Percentiles rank a stretch among this genome's conserved stretches.
Conservation (phyloP, 2,888 invertebrate genomes). For the Cataglyphis rosenhaueri region DNA sequence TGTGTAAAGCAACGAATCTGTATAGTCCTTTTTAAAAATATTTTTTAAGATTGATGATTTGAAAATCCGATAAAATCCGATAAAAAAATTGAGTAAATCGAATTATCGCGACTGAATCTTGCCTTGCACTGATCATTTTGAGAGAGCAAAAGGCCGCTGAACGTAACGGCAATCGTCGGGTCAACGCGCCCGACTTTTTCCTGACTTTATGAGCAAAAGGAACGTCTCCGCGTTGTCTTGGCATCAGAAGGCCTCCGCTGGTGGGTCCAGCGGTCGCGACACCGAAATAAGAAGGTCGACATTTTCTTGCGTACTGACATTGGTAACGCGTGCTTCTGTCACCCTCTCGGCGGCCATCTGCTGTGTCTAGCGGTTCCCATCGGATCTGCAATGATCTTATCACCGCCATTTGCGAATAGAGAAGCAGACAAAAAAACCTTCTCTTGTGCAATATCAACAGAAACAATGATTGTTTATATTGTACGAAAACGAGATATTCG, state of each 20-base stretch:
- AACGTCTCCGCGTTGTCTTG: background rate
- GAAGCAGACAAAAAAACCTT: background rate
- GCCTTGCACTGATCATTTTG: background rate
- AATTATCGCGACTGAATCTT: background rate
- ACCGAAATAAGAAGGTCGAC: constrained; percentile 33
- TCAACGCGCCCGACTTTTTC: constrained; percentile 46
- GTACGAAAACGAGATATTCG: constrained; percentile 57
- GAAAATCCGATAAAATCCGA: background rate
- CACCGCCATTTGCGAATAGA: background rate
- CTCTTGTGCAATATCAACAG: constrained; percentile 62
- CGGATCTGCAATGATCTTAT: constrained; percentile 37
- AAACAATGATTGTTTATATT: constrained; percentile 71
- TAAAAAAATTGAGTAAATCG: background rate
- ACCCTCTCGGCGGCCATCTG: constrained; percentile 75
- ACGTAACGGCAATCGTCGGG: constrained; percentile 44
- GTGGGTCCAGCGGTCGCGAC: background rate
- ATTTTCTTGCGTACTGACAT: constrained; percentile 70
- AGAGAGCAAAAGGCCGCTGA: constrained; percentile 15
- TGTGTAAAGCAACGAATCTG: background rate
- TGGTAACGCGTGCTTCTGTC: constrained; percentile 76
- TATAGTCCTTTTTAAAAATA: background rate
- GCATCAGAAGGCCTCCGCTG: background rate
- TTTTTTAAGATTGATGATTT: background rate
- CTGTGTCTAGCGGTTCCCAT: constrained; percentile 63
- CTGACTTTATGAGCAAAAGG: constrained; percentile 37